Base-by-base conservation (phyloP, 2,797 vertebrate species). In the Coreius guichenoti region DNA sequence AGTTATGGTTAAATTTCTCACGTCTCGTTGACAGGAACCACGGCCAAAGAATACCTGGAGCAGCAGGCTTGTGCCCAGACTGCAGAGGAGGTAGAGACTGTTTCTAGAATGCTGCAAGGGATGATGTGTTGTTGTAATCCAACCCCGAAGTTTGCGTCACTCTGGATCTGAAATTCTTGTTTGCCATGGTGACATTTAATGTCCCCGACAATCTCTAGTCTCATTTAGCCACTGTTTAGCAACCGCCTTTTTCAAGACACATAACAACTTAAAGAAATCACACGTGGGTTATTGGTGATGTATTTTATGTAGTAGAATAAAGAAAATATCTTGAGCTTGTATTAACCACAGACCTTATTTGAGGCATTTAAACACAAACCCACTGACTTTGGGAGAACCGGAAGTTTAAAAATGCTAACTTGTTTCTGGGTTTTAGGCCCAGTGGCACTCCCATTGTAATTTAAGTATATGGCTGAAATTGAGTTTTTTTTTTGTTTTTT, bases 21-120 rank as follows among this genome's bases (percentile, higher is more conserved):
- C 29, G 4, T 68, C 13, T 54, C 8, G 7, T 54, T 68, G 14
- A 33, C 81, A 90, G 89, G 89, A 70, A 65, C 83, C 7, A 70
- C 74, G 23, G 81, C 89, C 68, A 88, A 84, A 79, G 87, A 90
- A 67, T 88, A 87, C 39, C 73, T 90, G 39, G 86, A 90, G 67
- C 86, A 87, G 61, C 87, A 88, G 49, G 83, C 87, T 23, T 51
- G 13, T 63, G 51, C 29, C n/a, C 75, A 56, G 63, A 65, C 14
- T 0, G 43, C 70, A 4, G 81, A 86, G 33, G 88, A 86, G 84
- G 87, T 88, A 84, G n/a, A 72, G 26, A 13, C 23, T 9, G 5
- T 67, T 68, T 56, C 12, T 78, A n/a, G 1, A 36, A 4, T 39
- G 7, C 0, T 14, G 6, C 1, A 23, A 23, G 47, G 19, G 21